Base-by-base conservation (phyloP, 1,140 invertebrate genomes). In the Luehdorfia chinensis region DNA sequence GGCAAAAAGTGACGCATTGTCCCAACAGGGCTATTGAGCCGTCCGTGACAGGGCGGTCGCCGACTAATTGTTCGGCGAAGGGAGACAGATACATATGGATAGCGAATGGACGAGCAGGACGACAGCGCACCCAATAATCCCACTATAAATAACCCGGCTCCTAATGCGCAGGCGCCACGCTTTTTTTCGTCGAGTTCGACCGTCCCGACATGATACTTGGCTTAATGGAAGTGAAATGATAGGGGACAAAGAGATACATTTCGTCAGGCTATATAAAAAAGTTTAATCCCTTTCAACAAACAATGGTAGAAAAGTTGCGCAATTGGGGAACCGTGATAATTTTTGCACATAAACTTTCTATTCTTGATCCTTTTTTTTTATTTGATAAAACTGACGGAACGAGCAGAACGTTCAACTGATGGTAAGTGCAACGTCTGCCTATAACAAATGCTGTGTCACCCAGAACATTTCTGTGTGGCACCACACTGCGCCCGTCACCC, bases 131-230 rank as follows among this genome's bases (percentile, higher is more conserved):
- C 52, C 47, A 50, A 46, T 56, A 61, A 60, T 59, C 55, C 58
- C 57, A 28, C 64, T 63, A 69, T 69, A 69, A 69, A 69, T 69
- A 66, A 63, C 52, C 45, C 41, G 47, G 60, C 57, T 57, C 54
- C 55, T 61, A 58, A 66, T 55, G 54, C 39, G 50, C 48, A 66
- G 66, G 64, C 66, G 67, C 71, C 71, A 66, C 50, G 11, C 34
- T 59, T 59, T 37, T 36, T 33, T 37, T 37, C 18, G 16, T 21
- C 34, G 34, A 37, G 34, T 5, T n/a, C 33, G 33, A n/a, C 34
- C 34, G 34, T 9, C 34, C 18, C 34, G 34, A 19, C 18, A 7
- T 16, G 34, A 37, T 37, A 23, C 34, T 37, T 13, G 34, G 32
- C 34, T 21, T 37, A 37, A 37, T 37, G 34, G 34, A 37, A 11